phyloP scores from a whole-genome alignment of 1,140 invertebrate genomes.

The Caenorhabditis inopinata region DNA sequence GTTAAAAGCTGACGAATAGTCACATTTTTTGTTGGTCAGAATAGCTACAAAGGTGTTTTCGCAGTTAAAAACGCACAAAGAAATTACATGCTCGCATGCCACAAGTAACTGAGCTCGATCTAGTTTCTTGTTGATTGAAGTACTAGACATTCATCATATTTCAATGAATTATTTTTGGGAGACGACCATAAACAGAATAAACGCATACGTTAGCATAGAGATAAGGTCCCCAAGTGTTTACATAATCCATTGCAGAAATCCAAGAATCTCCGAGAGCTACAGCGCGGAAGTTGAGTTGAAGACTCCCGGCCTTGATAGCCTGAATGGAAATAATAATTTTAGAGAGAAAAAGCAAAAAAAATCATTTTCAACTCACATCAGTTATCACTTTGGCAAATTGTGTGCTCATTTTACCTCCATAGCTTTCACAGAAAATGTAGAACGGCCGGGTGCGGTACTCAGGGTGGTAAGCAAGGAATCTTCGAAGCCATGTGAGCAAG shows the following conservation, averaged over 20 bases:
- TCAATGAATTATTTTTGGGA: too few species aligned
- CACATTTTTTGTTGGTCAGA: slow-evolving; percentile 67
- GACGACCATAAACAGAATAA: too few species aligned
- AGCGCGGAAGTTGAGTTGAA: slow-evolving; percentile 76
- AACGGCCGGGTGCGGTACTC: slow-evolving; percentile 72
- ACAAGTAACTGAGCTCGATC: too few species aligned
- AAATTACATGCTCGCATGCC: too few species aligned
- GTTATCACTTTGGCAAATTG: slow-evolving; percentile 73
- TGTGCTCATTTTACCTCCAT: slow-evolving; percentile 84
- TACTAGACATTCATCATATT: too few species aligned
- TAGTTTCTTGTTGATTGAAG: too few species aligned
- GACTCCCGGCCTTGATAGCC: slow-evolving; percentile 72
- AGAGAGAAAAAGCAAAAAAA: too few species aligned
- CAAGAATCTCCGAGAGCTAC: slow-evolving; percentile 81
- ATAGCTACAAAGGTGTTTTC: background rate
- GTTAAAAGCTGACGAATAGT: slow-evolving; percentile 67
- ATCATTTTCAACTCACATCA: slow-evolving; percentile 71
- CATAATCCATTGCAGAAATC: slow-evolving; percentile 81
- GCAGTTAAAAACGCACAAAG: too few species aligned
- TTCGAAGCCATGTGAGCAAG: slow-evolving; percentile 74
- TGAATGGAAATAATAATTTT: slow-evolving; percentile 66
- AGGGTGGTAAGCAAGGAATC: slow-evolving; percentile 70
- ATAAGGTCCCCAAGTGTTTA: slow-evolving; percentile 78
- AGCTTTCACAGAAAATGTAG: slow-evolving; percentile 80
- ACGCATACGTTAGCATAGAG: slow-evolving; percentile 73